Evolutionary conservation across 1,140 invertebrate genomes (phyloP).

Genomic region (Zaprionus kolodkinae): DNA sequence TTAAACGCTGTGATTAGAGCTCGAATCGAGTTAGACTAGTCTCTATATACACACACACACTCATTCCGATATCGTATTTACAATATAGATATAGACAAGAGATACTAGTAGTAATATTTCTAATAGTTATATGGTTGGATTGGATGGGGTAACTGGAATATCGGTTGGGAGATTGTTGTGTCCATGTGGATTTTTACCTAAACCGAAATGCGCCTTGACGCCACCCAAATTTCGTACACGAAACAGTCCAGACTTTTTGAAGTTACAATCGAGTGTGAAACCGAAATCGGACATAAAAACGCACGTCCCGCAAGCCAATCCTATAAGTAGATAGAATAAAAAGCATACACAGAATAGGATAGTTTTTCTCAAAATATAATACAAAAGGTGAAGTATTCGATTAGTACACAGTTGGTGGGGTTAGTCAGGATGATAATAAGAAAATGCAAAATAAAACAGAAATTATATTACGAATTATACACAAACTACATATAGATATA

Average conservation of each 20-base stretch:
- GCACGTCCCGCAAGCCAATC: slow-evolving; percentile 88
- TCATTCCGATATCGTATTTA: slow-evolving; percentile 38
- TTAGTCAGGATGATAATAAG: slow-evolving; percentile 3
- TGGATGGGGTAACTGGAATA: neutral
- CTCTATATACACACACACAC: slow-evolving; percentile 37
- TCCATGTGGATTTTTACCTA: slow-evolving; percentile 88
- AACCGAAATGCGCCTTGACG: slow-evolving; percentile 93
- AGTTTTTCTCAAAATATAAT: slow-evolving; percentile 62
- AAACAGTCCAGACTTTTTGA: slow-evolving; percentile 95
- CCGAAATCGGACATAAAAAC: slow-evolving; percentile 94
- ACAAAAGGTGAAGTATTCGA: slow-evolving; percentile 34
- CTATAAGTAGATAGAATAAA: slow-evolving; percentile 84
- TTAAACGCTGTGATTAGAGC: slow-evolving; percentile 62
- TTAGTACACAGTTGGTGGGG: slow-evolving; percentile 45
- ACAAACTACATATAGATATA: slow-evolving; percentile 1
- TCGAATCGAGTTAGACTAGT: slow-evolving; percentile 39
- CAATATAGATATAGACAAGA: slow-evolving; percentile 29
- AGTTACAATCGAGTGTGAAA: slow-evolving; percentile 94
- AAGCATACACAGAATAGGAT: slow-evolving; percentile 81
- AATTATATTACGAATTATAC: neutral
- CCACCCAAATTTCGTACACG: slow-evolving; percentile 94
- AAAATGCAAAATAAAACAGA: neutral
- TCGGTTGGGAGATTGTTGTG: slow-evolving; percentile 15
- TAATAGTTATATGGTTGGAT: neutral
- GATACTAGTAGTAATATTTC: slow-evolving; percentile 9